Base-by-base conservation (phyloP, 2,797 vertebrate genomes). In the Malurus splendens region DNA sequence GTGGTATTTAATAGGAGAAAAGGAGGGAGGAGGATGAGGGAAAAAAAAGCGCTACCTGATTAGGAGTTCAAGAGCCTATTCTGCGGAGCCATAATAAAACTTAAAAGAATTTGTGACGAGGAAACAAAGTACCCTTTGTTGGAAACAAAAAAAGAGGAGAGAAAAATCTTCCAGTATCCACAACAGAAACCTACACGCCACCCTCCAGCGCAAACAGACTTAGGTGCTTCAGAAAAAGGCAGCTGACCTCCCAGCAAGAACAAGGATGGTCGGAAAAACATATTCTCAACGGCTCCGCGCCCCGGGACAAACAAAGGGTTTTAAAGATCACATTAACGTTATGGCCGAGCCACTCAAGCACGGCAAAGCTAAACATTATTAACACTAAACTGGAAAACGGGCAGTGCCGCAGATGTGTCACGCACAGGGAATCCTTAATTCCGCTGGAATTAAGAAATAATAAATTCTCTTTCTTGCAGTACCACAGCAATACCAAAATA, bases 41-140 rank as follows among this genome's bases (percentile, higher is more conserved):
- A 15, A 9, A 13, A 13, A 45, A 95, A 95, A 88, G 88, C 38
- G 10, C 73, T 95, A 93, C 91, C 94, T 89, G 83, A 92, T 79
- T 91, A 96, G 90, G 93, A 92, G 90, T 72, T 95, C 90, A 88
- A 92, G 94, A 94, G 82, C 50, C 90, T 89, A 79, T 90, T 94
- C 77, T 86, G 51, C 85, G 11, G 62, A 71, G 59, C 85, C 87
- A 84, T 70, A 95, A 94, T 76, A 86, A 95, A 95, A 91, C 91
- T 88, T 94, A 85, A 89, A 93, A 90, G 95, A 94, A 94, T 95
- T 94, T 87, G 82, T 41, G 77, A 77, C 3, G 56, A 95, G 89
- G 76, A 93, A 87, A 95, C 94, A 95, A 95, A 96, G 93, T 86
- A 41, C 22, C 42, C 55, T 88, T 83, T 95, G 94, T 83, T 51